phyloP scores from a whole-genome alignment of 1,140 invertebrate genomes.

The Achatina immaculata region DNA sequence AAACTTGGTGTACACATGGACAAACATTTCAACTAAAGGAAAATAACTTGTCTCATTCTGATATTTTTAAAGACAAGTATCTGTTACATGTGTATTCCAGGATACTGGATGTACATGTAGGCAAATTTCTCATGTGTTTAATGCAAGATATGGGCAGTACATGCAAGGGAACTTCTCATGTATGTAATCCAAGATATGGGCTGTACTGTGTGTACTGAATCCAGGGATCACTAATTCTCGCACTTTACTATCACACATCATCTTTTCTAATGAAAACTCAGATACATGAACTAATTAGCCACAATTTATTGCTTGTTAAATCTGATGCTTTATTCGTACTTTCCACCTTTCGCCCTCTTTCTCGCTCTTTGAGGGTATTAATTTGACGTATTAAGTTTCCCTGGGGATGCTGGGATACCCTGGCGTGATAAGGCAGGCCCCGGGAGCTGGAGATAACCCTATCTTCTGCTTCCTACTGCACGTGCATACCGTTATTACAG shows the following conservation, averaged over 20 bases:
- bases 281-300: not conserved
- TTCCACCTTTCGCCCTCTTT: not conserved
- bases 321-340: not conserved
- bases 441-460: not conserved
- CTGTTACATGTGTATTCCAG: no score
- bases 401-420: not conserved
- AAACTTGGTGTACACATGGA: no score
- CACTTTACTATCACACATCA: not conserved
- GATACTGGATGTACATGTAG: no score
- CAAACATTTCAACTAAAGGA: no score
- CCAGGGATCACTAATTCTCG: not conserved
- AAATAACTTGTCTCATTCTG: no score
- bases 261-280: constrained; percentile 3
- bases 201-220: no score
- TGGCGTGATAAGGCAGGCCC: not conserved
- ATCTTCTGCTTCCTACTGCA: not conserved
- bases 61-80: no score
- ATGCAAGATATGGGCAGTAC: no score
- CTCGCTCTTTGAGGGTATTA: not conserved
- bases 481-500: not conserved
- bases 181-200: no score
- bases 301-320: not conserved
- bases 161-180: no score
- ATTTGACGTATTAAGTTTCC: constrained; percentile 1
- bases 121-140: no score